Conservation (phyloP, 2,797 vertebrate genomes). For the Clarias fuscus region DNA sequence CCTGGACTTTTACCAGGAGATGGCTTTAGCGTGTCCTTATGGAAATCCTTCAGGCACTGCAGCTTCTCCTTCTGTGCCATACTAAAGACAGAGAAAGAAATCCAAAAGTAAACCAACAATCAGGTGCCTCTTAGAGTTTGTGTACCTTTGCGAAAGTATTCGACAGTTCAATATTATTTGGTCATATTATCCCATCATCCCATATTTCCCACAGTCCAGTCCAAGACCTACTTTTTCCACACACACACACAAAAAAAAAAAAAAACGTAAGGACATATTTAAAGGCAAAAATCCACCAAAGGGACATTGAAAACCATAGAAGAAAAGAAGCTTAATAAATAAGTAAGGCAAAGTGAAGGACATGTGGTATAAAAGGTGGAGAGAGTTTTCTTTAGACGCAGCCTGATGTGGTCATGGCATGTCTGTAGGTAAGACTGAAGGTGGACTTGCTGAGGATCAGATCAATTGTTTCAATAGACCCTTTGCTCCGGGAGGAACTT, state of each 20-base stretch:
- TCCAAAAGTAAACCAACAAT: not conserved
- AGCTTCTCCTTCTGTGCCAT: conserved; percentile 98
- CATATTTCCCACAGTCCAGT: not conserved
- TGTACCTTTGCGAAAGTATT: not conserved
- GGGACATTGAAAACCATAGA: not conserved
- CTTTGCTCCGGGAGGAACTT: not conserved
- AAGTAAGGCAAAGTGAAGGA: not conserved
- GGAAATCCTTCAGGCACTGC: conserved; percentile 97
- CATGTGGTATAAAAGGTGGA: not conserved
- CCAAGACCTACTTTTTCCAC: not conserved
- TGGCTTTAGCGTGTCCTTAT: conserved; percentile 98
- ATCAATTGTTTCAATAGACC: not conserved
- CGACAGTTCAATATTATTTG: not conserved
- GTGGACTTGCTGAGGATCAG: not conserved
- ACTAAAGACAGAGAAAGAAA: conserved; percentile 56
- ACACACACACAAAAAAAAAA: not conserved
- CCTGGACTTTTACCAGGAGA: conserved; percentile 97
- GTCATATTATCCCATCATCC: not conserved
- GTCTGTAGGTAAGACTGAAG: not conserved
- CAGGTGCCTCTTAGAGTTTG: not conserved
- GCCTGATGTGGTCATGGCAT: not conserved
- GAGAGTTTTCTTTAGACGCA: not conserved
- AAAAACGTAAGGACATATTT: not conserved
- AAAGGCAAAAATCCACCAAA: not conserved
- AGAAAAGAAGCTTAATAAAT: not conserved